These are phyloP conservation scores for Nephrotoma flavescens DNA, from an alignment of 2,888 invertebrate genomes.

Conservation along the genomic window DNA sequence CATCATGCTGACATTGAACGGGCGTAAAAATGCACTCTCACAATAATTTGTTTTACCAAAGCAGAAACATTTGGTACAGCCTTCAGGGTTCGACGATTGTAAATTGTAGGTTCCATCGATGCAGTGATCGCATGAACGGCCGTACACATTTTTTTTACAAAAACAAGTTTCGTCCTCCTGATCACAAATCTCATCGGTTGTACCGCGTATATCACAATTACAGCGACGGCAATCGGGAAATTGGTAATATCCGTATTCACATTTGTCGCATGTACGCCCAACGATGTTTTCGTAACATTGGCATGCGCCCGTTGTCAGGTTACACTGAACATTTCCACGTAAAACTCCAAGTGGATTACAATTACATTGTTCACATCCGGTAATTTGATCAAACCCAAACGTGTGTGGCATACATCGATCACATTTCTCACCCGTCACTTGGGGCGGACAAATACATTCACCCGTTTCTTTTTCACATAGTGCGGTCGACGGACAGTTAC, in stretches of 20 bases:
- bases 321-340: slow-evolving; percentile 67
- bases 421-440: slow-evolving; percentile 79
- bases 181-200: slow-evolving; percentile 77
- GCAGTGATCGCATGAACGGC: slow-evolving; percentile 71
- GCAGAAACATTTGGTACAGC: slow-evolving; percentile 95
- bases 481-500: slow-evolving; percentile 72
- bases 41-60: slow-evolving; percentile 86
- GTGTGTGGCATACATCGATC: slow-evolving; percentile 79
- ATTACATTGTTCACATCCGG: slow-evolving; percentile 90
- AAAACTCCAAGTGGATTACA: slow-evolving; percentile 76
- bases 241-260: slow-evolving; percentile 65
- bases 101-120: slow-evolving; percentile 82
- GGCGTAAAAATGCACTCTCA: slow-evolving; percentile 51
- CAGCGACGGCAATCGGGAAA: slow-evolving; percentile 84
- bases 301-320: slow-evolving; percentile 75
- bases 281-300: slow-evolving; percentile 77
- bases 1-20: slow-evolving; percentile 29
- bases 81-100: slow-evolving; percentile 65
- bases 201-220: slow-evolving; percentile 67
- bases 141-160: slow-evolving; percentile 63
- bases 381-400: slow-evolving; percentile 82
- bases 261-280: slow-evolving; percentile 78
- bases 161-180: slow-evolving; percentile 50
- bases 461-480: slow-evolving; percentile 62
- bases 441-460: slow-evolving; percentile 81